Base-by-base conservation (phyloP, 2,888 invertebrate genomes). In the Gymnoscelis rufifasciata region DNA sequence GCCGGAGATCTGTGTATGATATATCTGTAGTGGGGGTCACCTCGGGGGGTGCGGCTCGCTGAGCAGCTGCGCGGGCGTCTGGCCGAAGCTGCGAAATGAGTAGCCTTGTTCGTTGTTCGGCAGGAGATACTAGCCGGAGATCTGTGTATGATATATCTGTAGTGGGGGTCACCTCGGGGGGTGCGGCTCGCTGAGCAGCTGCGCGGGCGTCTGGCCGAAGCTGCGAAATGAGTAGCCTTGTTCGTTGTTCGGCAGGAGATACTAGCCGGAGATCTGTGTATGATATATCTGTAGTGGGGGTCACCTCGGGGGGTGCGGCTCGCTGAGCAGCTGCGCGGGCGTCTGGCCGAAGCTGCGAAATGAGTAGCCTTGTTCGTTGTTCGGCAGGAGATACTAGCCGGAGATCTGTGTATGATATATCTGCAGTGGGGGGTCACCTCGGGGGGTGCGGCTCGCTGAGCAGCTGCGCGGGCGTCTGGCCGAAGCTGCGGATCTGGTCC, bases 31-130 rank as follows among this genome's bases (percentile, higher is more conserved):
- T n/a, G n/a, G n/a, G n/a, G n/a, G n/a, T n/a, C 41, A 57, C 57
- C 99, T 89, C 0, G 99, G 99, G 0, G 99, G 98, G 89, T 99
- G 99, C 0, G 99, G 99, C 71, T 99, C 99, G 91, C 97, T 97
- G 45, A 99, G 84, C 51, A 99, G 90, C 81, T 99, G 99, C 15
- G 97, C 97, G 0, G 99, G 99, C 0, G 99, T 99, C 80, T 99
- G 99, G 0, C 99, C 99, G 80, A 99, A 99, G 80, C 97, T 98
- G 28, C 95, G 91, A n/a, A n/a, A n/a, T n/a, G n/a, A n/a, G n/a
- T n/a, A n/a, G n/a, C n/a, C n/a, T n/a, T n/a, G n/a, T n/a, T n/a
- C n/a, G n/a, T n/a, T n/a, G n/a, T n/a, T n/a, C n/a, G n/a, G n/a
- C n/a, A n/a, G n/a, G n/a, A n/a, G n/a, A n/a, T n/a, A n/a, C n/a